Evolutionary conservation across 2,113 vertebrate genomes (phyloP).

Genomic region (Tragulus kanchil): DNA sequence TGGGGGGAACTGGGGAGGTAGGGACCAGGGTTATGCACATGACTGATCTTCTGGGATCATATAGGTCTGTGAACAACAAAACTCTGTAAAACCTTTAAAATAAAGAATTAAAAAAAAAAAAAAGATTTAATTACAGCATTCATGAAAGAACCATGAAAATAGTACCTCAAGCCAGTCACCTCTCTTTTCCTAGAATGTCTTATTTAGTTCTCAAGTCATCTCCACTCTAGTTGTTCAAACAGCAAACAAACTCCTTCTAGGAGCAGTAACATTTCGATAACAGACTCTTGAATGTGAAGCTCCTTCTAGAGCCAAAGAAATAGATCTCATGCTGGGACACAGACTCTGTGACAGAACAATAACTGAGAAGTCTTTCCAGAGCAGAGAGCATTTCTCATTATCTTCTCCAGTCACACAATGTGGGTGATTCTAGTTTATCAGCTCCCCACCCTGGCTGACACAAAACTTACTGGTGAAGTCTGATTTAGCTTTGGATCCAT

Average conservation of each 20-base stretch:
- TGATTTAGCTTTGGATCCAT: neutral
- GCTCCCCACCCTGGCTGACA: neutral
- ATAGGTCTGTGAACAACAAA: too few relatives aligned
- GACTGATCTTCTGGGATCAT: too few relatives aligned
- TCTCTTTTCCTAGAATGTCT: neutral
- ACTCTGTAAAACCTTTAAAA: too few relatives aligned
- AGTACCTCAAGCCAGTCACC: neutral
- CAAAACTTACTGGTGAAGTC: neutral
- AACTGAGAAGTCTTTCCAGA: neutral
- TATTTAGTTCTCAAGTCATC: neutral
- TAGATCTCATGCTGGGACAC: neutral
- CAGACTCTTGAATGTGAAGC: neutral
- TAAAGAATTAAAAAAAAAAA: neutral
- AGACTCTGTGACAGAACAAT: neutral
- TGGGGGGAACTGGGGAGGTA: too few relatives aligned
- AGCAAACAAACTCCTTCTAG: neutral
- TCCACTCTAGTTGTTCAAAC: neutral
- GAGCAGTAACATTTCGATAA: neutral
- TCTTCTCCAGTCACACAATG: neutral
- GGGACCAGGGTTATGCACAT: too few relatives aligned
- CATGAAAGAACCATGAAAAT: slow-evolving; percentile 40
- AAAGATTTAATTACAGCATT: neutral
- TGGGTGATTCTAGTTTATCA: neutral
- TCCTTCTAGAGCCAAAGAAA: slow-evolving; percentile 45
- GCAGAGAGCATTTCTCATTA: neutral